Base-by-base conservation (phyloP, 2,888 invertebrate genomes). In the Tholera decimalis region DNA sequence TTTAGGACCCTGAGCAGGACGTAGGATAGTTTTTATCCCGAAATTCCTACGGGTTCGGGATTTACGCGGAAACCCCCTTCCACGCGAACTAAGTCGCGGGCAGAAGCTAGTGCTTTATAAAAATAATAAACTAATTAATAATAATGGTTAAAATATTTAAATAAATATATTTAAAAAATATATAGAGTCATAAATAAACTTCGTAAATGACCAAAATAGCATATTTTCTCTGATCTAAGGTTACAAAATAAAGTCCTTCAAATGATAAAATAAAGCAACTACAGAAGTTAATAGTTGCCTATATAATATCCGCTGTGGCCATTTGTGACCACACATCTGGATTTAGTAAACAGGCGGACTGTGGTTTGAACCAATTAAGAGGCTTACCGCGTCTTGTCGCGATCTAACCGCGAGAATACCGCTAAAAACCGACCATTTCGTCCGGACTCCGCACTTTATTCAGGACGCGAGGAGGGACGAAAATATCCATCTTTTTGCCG, bases 351-450 rank as follows among this genome's bases (percentile, higher is more conserved):
- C 58, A 73, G 46, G 24, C 6, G n/a, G 54, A 8, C n/a, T 61
- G 74, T 41, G 79, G 79, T 55, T 30, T 58, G 18, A 15, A 35
- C n/a, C 28, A 33, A 18, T 26, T 30, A 41, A 33, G 30, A 18
- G 60, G 74, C 65, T 78, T 50, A 63, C 65, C 65, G 51, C 49
- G 15, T 66, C 62, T 59, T 60, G 54, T 37, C 8, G 47, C n/a
- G 63, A 57, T 8, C 28, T 24, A n/a, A 22, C 76, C 67, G 51
- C 67, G 28, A 68, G 46, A 51, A 57, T 68, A 50, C 54, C 53
- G 50, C 69, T 63, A 57, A 76, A 78, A 75, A 63, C 57, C 13
- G 47, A 39, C 54, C 68, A 51, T 74, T 73, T 74, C 57, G 74
- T 79, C 62, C 59, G 33, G 35, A 66, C 35, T 44, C 35, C 15